phyloP scores from a whole-genome alignment of 2,888 invertebrate genomes.

The Lasioglossum villosulum region DNA sequence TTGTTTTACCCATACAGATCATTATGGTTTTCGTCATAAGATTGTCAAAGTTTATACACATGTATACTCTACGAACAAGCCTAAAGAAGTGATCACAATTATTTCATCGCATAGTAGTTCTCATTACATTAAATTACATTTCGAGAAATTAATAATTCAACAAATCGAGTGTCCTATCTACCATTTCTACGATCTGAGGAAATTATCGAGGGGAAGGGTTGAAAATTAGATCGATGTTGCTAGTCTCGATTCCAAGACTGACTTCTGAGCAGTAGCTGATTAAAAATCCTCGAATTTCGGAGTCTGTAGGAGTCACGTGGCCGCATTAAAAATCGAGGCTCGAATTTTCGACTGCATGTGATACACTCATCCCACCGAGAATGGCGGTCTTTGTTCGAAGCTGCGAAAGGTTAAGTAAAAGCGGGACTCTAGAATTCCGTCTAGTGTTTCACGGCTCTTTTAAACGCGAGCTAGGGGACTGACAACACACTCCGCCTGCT shows the following conservation, averaged over 20 bases:
- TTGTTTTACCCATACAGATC: not conserved
- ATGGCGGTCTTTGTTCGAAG: not conserved
- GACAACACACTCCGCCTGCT: slow-evolving; percentile 47
- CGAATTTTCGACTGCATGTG: not conserved
- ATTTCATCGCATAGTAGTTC: not conserved
- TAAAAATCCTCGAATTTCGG: not conserved
- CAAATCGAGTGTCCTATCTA: not conserved
- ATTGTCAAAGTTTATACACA: not conserved
- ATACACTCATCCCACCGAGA: not conserved
- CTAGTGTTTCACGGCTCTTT: not conserved
- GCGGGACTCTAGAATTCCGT: slow-evolving; percentile 5
- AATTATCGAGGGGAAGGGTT: not conserved
- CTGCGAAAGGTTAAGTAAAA: slow-evolving; percentile 6
- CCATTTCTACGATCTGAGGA: not conserved
- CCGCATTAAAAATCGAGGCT: not conserved
- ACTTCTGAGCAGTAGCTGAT: not conserved
- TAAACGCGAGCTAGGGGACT: slow-evolving; percentile 3
- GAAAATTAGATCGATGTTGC: not conserved
- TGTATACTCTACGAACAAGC: not conserved
- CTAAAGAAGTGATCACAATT: not conserved
- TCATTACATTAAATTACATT: not conserved
- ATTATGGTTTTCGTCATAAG: not conserved
- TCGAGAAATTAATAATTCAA: not conserved
- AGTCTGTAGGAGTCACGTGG: not conserved
- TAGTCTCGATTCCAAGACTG: not conserved